Evolutionary conservation across 1,140 invertebrate species (phyloP).

Genomic region (Drosophila nannoptera): DNA sequence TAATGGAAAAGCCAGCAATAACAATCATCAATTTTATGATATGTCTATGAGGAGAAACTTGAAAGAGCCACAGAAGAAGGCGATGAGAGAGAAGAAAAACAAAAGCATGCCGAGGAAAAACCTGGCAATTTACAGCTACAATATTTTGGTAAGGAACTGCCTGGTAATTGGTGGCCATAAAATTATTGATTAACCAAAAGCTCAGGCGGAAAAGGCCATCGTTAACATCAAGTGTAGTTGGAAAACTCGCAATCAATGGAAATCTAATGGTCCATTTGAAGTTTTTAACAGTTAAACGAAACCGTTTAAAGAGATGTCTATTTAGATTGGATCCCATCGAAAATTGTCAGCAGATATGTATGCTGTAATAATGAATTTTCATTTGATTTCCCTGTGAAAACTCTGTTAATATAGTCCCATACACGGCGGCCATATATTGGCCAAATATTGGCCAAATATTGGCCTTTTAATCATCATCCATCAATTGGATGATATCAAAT

Average conservation of each 20-base stretch:
- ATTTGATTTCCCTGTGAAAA: too few relatives aligned
- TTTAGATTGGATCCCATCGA: too few relatives aligned
- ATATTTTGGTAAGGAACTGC: conserved; percentile 1
- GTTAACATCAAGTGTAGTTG: too few relatives aligned
- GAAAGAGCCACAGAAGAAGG: conserved; percentile 11
- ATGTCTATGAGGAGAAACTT: conserved; percentile 30
- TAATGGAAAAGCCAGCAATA: conserved; percentile 11
- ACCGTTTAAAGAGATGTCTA: too few relatives aligned
- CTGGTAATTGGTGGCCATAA: conserved; percentile 12
- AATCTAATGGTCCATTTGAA: neutral
- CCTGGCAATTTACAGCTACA: conserved; percentile 28
- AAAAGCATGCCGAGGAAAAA: conserved; percentile 19
- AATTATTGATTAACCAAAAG: conserved; percentile 45
- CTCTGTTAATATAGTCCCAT: too few relatives aligned
- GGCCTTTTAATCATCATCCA: conserved; percentile 23
- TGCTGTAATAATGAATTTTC: too few relatives aligned
- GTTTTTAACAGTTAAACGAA: neutral
- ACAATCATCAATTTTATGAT: conserved; percentile 33
- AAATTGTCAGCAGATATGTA: too few relatives aligned
- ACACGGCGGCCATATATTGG: too few relatives aligned
- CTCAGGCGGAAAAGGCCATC: neutral
- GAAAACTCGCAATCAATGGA: neutral
- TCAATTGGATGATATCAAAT: conserved; percentile 12
- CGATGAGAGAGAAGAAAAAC: conserved; percentile 1
- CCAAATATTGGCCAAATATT: too few relatives aligned